Evolutionary conservation across 2,888 invertebrate genomes (phyloP).

Genomic region (Ceriagrion tenellum): DNA sequence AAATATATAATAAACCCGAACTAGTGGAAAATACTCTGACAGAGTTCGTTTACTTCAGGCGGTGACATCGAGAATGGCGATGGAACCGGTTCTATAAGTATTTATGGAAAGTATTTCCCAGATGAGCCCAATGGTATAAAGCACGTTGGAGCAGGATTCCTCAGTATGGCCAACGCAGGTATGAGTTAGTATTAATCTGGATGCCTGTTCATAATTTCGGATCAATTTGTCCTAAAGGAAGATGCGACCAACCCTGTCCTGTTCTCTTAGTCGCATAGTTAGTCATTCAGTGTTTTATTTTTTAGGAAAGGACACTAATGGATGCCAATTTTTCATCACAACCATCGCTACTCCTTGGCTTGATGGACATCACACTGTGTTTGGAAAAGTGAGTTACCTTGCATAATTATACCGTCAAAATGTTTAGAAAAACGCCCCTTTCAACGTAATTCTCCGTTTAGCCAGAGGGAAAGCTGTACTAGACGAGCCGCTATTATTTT

Average conservation of each 20-base stretch:
- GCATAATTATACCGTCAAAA: no score
- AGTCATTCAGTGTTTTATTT: constrained; percentile 68
- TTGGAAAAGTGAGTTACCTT: constrained; percentile 87
- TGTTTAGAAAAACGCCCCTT: no score
- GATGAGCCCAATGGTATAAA: constrained; percentile 92
- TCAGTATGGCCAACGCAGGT: constrained; percentile 95
- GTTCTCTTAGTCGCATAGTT: constrained; percentile 37
- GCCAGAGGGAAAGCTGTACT: no score
- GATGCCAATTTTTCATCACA: constrained; percentile 97
- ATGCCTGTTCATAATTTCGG: background rate
- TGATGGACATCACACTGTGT: constrained; percentile 92
- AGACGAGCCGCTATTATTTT: no score
- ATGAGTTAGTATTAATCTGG: background rate
- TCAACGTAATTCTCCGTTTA: no score
- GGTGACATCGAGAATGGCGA: constrained; percentile 91
- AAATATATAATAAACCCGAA: background rate
- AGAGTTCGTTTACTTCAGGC: constrained; percentile 79
- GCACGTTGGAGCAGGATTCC: constrained; percentile 90
- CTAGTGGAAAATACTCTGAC: background rate
- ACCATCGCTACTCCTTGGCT: constrained; percentile 92
- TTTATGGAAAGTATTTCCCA: constrained; percentile 90
- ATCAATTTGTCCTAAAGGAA: background rate
- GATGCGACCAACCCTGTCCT: background rate
- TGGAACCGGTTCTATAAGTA: constrained; percentile 91
- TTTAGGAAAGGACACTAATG: constrained; percentile 91